phyloP scores from a whole-genome alignment of 2,797 vertebrate species.

The Setipinna tenuifilis region DNA sequence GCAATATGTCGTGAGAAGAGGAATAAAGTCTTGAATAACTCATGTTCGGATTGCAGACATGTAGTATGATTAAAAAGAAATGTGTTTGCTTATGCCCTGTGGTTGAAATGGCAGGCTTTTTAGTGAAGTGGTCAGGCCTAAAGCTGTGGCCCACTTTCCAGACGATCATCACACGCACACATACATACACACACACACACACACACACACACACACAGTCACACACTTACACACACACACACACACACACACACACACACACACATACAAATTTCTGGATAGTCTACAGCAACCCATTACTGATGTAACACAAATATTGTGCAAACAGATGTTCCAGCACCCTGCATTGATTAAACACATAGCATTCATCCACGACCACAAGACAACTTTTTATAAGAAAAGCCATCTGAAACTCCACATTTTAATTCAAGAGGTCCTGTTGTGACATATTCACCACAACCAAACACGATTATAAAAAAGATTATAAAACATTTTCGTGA shows the following conservation, averaged over 20 bases:
- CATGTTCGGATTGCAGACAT: background rate
- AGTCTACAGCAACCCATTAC: background rate
- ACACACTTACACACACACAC: constrained; percentile 8
- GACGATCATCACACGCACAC: constrained; percentile 1
- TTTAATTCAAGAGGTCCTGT: background rate
- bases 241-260: constrained; percentile 2
- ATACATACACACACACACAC: constrained; percentile 35
- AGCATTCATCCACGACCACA: constrained; percentile 7
- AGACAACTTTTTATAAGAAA: background rate
- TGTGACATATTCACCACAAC: background rate
- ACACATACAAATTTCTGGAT: background rate
- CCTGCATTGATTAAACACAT: constrained; percentile 3
- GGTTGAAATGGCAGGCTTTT: constrained; percentile 12
- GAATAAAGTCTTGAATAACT: constrained; percentile 2
- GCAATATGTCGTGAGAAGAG: background rate
- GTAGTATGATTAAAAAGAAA: constrained; percentile 14
- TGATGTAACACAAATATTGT: background rate
- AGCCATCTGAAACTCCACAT: background rate
- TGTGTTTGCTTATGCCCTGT: background rate
- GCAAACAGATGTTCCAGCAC: background rate
- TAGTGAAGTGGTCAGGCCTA: constrained; percentile 28
- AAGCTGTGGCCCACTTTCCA: constrained; percentile 15
- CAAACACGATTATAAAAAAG: background rate
- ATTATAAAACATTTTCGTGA: background rate
- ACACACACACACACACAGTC: constrained; percentile 13